Evolutionary conservation across 2,888 invertebrate genomes (phyloP).

Genomic region (Pristionchus mayeri): DNA sequence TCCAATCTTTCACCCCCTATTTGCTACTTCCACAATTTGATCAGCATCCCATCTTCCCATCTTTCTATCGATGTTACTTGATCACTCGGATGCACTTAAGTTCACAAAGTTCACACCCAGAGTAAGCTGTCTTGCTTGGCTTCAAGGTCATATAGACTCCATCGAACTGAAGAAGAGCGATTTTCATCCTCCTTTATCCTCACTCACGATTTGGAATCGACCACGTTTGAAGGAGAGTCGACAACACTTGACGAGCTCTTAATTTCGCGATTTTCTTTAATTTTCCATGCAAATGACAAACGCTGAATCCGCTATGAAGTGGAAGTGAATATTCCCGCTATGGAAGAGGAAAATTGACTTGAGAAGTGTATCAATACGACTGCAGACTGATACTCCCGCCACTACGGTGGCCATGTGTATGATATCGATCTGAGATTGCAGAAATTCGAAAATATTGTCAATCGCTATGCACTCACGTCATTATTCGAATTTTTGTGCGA

Average conservation of each 20-base stretch:
- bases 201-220: slow-evolving; percentile 6
- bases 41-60: neutral
- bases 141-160: slow-evolving; percentile 21
- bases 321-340: neutral
- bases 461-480: too few species aligned
- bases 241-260: slow-evolving; percentile 5
- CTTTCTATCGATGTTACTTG: neutral
- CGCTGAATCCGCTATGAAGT: slow-evolving; percentile 11
- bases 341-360: slow-evolving; percentile 13
- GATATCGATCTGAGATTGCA: neutral
- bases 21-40: neutral
- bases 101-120: neutral
- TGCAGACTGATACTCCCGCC: neutral
- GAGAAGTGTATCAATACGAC: slow-evolving; percentile 26
- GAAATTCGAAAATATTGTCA: too few species aligned
- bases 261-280: neutral
- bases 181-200: too few species aligned
- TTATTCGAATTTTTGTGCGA: too few species aligned
- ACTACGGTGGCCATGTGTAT: slow-evolving; percentile 23
- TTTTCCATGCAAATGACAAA: neutral
- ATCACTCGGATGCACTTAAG: too few species aligned
- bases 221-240: slow-evolving; percentile 9
- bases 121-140: neutral
- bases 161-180: neutral
- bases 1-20: neutral